Evolutionary conservation across 2,113 vertebrate genomes (phyloP).

Genomic region (Tetraodon nigroviridis): DNA sequence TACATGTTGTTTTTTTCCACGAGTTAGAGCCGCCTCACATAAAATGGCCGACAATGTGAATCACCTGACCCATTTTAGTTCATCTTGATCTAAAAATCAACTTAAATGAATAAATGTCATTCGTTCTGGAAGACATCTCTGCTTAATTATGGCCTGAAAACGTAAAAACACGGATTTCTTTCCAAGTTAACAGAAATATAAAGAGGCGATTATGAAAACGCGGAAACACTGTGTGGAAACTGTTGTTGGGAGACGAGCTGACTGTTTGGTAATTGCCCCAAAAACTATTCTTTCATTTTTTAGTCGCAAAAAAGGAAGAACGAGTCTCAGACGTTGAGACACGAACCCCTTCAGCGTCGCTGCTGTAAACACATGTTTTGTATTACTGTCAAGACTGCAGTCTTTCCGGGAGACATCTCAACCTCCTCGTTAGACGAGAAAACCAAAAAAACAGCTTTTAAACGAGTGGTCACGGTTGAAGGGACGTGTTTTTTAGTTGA

Average conservation of each 20-base stretch:
- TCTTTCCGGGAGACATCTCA: constrained; percentile 31
- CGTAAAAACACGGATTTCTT: constrained; percentile 16
- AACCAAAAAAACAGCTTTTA: too few relatives aligned
- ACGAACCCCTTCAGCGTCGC: constrained; percentile 35
- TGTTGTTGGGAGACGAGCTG: constrained; percentile 14
- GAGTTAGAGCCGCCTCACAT: too few relatives aligned
- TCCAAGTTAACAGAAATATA: constrained; percentile 30
- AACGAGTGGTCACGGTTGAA: not conserved
- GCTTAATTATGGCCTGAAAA: constrained; percentile 28
- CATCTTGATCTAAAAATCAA: too few relatives aligned
- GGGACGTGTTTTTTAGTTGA: not conserved
- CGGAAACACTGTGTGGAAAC: constrained; percentile 1
- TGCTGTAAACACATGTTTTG: constrained; percentile 21
- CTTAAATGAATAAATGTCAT: not conserved
- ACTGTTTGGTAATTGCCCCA: constrained; percentile 33
- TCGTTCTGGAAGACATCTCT: constrained; percentile 7
- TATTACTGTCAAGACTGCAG: constrained; percentile 28
- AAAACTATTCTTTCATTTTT: constrained; percentile 11
- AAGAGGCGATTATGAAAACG: constrained; percentile 47
- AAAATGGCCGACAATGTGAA: too few relatives aligned
- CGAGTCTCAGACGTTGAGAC: constrained; percentile 14
- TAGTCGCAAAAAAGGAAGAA: constrained; percentile 19
- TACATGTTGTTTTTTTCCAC: too few relatives aligned
- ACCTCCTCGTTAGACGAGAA: constrained; percentile 25
- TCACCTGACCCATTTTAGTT: too few relatives aligned